Evolutionary conservation across 2,113 vertebrate species (phyloP).

Genomic region (Dicaeum eximium): DNA sequence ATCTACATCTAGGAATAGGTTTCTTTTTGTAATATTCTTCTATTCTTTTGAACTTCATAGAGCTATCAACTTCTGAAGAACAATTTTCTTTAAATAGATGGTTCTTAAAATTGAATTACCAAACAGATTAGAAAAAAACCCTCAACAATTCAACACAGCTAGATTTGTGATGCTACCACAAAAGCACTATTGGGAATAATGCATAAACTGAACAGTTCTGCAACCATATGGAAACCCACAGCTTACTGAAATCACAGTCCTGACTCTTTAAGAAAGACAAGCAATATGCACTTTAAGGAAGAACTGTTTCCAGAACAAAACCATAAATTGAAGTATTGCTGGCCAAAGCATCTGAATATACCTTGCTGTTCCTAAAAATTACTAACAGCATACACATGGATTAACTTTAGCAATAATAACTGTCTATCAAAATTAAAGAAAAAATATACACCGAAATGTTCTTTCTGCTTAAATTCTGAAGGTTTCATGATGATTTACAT

Average conservation of each 20-base stretch:
- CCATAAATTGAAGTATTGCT: not conserved
- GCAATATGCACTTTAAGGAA: not conserved
- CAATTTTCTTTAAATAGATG: not conserved
- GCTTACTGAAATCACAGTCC: not conserved
- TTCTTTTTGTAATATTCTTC: not conserved
- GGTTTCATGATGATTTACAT: not conserved
- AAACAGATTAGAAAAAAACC: not conserved
- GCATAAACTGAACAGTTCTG: not conserved
- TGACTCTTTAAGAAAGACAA: not conserved
- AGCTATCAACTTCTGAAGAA: not conserved
- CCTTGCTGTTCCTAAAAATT: not conserved
- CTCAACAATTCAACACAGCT: not conserved
- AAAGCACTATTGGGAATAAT: not conserved
- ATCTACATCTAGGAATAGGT: not conserved
- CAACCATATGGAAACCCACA: not conserved
- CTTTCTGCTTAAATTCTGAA: not conserved
- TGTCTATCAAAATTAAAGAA: not conserved
- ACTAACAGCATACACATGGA: fast-evolving
- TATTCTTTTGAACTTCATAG: not conserved
- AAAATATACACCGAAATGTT: not conserved
- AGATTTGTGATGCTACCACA: not conserved
- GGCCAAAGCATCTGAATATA: not conserved
- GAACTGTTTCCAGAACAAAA: not conserved
- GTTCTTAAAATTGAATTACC: not conserved
- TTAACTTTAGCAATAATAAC: not conserved